phyloP scores from a whole-genome alignment of 1,140 invertebrate species.

The Achroia grisella region DNA sequence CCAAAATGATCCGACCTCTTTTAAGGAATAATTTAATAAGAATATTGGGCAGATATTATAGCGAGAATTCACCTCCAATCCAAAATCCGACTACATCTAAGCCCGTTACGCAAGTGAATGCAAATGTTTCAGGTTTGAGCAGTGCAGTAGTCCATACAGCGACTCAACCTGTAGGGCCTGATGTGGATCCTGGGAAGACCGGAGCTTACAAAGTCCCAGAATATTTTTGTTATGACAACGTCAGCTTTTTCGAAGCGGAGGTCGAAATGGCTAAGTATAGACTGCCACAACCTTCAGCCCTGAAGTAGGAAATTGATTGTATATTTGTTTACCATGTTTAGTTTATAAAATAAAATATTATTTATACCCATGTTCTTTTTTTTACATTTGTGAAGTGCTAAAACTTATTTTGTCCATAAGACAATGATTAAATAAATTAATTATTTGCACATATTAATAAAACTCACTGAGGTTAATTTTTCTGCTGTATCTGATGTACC shows the following conservation, averaged over 20 bases:
- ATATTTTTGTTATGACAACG: conserved; percentile 87
- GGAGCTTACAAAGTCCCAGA: conserved; percentile 89
- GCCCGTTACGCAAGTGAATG: conserved; percentile 16
- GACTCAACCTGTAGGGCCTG: conserved; percentile 79
- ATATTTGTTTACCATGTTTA: not conserved
- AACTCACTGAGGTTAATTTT: too few species aligned
- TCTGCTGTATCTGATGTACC: too few species aligned
- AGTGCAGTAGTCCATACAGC: conserved; percentile 75
- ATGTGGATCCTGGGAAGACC: conserved; percentile 78
- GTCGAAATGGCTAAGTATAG: conserved; percentile 87
- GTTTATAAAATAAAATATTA: too few species aligned
- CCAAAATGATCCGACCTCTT: conserved; percentile 2
- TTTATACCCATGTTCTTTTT: too few species aligned
- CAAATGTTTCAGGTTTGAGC: conserved; percentile 78
- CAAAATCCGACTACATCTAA: conserved; percentile 14
- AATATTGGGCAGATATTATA: conserved; percentile 30
- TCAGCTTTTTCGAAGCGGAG: conserved; percentile 88
- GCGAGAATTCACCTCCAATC: conserved; percentile 28
- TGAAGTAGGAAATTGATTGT: conserved; percentile 46
- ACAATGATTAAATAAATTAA: too few species aligned
- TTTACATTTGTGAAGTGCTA: too few species aligned
- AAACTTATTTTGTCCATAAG: too few species aligned
- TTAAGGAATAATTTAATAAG: conserved; percentile 3
- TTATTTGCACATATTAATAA: too few species aligned
- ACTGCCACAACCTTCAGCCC: conserved; percentile 80